phyloP scores from a whole-genome alignment of 2,113 vertebrate species.

The Seriola dumerili region DNA sequence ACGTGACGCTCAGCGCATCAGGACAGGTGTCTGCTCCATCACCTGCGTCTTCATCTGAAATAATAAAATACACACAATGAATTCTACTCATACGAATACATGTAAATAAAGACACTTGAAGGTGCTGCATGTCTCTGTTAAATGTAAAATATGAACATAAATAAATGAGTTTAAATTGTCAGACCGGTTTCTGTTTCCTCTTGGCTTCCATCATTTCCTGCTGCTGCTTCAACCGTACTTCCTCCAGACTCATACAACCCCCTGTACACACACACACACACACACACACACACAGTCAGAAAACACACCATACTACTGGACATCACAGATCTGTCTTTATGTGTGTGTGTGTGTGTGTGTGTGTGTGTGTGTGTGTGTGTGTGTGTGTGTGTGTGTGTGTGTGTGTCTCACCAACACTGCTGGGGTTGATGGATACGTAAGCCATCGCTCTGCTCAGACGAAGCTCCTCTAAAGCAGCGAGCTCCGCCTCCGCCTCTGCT shows the following conservation, averaged over 20 bases:
- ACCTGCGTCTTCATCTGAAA: slow-evolving; percentile 43
- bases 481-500: slow-evolving; percentile 80
- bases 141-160: too few species aligned
- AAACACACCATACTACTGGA: background rate
- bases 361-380: slow-evolving; percentile 3
- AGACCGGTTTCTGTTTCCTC: slow-evolving; percentile 65
- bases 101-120: too few species aligned
- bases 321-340: background rate
- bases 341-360: too few species aligned
- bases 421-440: slow-evolving; percentile 79
- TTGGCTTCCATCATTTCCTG: slow-evolving; percentile 74
- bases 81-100: too few species aligned
- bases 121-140: too few species aligned
- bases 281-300: background rate
- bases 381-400: slow-evolving; percentile 20
- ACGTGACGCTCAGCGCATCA: slow-evolving; percentile 41
- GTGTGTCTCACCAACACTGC: slow-evolving; percentile 76
- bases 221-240: slow-evolving; percentile 75
- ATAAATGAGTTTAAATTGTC: too few species aligned
- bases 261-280: slow-evolving; percentile 46
- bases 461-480: slow-evolving; percentile 77
- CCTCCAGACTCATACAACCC: slow-evolving; percentile 77
- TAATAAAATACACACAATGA: background rate
- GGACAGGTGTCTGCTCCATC: slow-evolving; percentile 33
- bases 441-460: slow-evolving; percentile 75